phyloP scores from a whole-genome alignment of 2,113 vertebrate species.

The Pseudorasbora parva region DNA sequence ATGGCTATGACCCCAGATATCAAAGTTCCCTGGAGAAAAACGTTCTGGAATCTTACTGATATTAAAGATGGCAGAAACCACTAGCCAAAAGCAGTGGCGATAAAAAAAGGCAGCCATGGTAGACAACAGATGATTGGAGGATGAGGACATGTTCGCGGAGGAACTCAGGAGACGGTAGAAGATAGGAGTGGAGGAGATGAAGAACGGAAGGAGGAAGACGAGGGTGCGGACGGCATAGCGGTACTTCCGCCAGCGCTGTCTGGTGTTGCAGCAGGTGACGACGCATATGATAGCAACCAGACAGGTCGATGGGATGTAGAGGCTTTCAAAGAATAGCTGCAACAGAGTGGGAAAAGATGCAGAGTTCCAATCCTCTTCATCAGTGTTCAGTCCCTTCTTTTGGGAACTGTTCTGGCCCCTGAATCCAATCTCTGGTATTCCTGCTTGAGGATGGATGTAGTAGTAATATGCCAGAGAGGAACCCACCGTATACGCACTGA shows the following conservation, averaged over 20 bases:
- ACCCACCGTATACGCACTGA: conserved; percentile 79
- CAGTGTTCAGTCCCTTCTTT: not conserved
- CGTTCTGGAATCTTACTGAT: conserved; percentile 81
- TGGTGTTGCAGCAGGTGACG: conserved; percentile 78
- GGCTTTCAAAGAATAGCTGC: conserved; percentile 67
- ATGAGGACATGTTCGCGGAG: conserved; percentile 59
- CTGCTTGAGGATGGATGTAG: conserved; percentile 76
- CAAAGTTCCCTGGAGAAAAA: conserved; percentile 74
- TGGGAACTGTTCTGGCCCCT: conserved; percentile 52
- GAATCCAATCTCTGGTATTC: conserved; percentile 49
- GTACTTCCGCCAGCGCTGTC: conserved; percentile 73
- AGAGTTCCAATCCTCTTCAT: conserved; percentile 1
- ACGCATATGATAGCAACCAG: conserved; percentile 76
- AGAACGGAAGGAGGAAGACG: conserved; percentile 78
- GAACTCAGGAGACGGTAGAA: conserved; percentile 75
- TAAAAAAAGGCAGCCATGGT: conserved; percentile 71
- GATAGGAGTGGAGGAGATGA: conserved; percentile 74
- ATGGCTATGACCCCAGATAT: conserved; percentile 84
- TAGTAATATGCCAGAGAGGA: conserved; percentile 80
- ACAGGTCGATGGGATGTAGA: conserved; percentile 77
- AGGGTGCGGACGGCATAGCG: conserved; percentile 79
- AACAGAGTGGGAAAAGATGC: not conserved
- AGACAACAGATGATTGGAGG: conserved; percentile 50
- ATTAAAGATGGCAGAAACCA: conserved; percentile 79
- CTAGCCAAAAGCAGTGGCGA: conserved; percentile 79